These are phyloP conservation scores for Tenthredo livida DNA, from an alignment of 2,888 invertebrate genomes.

Conservation along the genomic window DNA sequence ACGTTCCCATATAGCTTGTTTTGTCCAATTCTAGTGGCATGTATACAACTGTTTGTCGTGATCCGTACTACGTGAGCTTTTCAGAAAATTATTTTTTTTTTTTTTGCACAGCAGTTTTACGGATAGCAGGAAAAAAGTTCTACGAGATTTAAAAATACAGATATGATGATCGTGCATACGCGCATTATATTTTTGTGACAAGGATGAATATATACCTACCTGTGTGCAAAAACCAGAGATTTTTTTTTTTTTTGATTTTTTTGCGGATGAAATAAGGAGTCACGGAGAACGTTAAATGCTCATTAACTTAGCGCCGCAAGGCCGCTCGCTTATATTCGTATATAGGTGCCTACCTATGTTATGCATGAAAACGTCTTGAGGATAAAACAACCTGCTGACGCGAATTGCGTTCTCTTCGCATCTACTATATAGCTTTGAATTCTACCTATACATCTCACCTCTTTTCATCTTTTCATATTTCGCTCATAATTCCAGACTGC, in stretches of 20 bases:
- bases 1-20: not conserved
- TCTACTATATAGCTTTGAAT: not conserved
- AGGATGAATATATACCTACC: not conserved
- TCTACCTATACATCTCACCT: not conserved
- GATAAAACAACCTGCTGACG: conserved; percentile 6
- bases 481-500: not conserved
- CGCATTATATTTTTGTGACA: not conserved
- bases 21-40: not conserved
- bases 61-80: not conserved
- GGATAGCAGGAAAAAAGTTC: not conserved
- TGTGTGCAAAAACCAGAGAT: not conserved
- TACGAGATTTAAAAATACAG: not conserved
- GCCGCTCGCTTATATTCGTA: not conserved
- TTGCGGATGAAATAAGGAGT: not conserved
- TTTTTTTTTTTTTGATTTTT: not conserved
- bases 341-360: not conserved
- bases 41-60: not conserved
- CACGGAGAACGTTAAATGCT: not conserved
- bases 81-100: not conserved
- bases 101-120: not conserved
- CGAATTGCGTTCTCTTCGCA: conserved; percentile 27
- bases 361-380: not conserved
- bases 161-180: not conserved
- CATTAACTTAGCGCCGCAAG: not conserved
- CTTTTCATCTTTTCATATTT: not conserved